These are phyloP conservation scores for Pseudachorutes palmiensis DNA, from an alignment of 1,140 invertebrate species.

Conservation along the genomic window DNA sequence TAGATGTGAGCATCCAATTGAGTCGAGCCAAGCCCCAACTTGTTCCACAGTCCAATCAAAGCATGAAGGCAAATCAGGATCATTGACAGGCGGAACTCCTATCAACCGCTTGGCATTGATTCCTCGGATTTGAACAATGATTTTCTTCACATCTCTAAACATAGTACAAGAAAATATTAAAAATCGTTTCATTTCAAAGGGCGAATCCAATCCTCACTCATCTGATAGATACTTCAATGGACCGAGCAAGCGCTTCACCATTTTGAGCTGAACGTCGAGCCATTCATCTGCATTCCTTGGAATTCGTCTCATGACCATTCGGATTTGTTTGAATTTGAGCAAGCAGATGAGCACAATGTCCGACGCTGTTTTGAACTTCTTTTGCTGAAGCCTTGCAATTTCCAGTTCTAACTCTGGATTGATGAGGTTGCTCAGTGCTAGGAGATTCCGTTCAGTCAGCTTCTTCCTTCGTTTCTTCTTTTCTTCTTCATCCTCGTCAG, in stretches of 20 bases:
- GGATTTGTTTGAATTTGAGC: not conserved
- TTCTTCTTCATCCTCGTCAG: no score
- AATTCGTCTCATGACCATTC: not conserved
- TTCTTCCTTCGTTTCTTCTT: not conserved
- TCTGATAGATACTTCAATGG: conserved; percentile 21
- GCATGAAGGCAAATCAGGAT: conserved; percentile 27
- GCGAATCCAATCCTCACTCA: no score
- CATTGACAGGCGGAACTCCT: not conserved
- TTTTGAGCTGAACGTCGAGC: not conserved
- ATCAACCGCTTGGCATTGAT: not conserved
- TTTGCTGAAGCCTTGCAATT: not conserved
- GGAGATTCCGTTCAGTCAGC: not conserved
- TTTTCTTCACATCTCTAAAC: conserved; percentile 21
- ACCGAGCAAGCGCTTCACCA: not conserved
- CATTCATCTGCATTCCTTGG: not conserved
- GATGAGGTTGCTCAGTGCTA: not conserved
- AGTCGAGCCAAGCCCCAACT: conserved; percentile 27
- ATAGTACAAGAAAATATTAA: not conserved
- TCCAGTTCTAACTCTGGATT: not conserved
- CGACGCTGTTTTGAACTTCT: not conserved
- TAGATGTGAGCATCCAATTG: conserved; percentile 23
- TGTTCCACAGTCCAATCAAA: conserved; percentile 24
- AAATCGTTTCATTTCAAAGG: not conserved
- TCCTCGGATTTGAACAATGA: conserved; percentile 23
- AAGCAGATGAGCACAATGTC: not conserved